Evolutionary conservation across 2,888 invertebrate species (phyloP), one percentile per base, ranked within the genome.

Genomic region (Gari tellinella): DNA sequence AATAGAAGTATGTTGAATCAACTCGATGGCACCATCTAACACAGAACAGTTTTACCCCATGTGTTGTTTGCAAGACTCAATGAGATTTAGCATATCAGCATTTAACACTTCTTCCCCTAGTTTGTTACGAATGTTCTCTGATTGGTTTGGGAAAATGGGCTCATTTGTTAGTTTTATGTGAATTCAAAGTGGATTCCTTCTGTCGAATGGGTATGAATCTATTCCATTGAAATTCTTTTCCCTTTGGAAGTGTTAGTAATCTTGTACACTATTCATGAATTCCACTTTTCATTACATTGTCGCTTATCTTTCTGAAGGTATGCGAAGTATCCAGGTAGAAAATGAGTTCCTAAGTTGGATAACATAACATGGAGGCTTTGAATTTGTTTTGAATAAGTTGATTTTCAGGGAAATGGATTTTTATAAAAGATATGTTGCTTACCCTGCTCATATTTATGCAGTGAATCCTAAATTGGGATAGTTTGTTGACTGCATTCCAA

Each of bases 1-100:
- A n/a, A n/a, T 2, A 5, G 46, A 38, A 12, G 48, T 48, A 3
- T 49, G 4, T 17, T 60, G 21, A 14, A 46, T 19, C 7, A 46
- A 12, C 37, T 60, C 48, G 37, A 21, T 23, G 15, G 38, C 23
- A 10, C 60, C 23, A 40, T 45, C 45, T 81, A 14, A 83, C 83
- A 17, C 45, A 81, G 25, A 8, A 40, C 40, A 40, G 8, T 40
- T 40, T 40, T 8, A 40, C 14, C 40, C 40, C 40, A 40, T 40
- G 14, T 40, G 40, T 40, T 40, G 40, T 14, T 40, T 40, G 40
- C 14, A 40, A 12, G 40, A 40, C 14, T 40, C 40, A 40, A 40
- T 40, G 8, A 40, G 40, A 40, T 40, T 40, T 14, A 40, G 14
- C 40, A 40, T 40, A 40, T 40, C 40, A 14, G 14, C 8, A 14